Percentiles rank a stretch among this genome's conserved stretches.
Conservation (phyloP, 2,888 invertebrate genomes). For the Drosophila mulleri region DNA sequence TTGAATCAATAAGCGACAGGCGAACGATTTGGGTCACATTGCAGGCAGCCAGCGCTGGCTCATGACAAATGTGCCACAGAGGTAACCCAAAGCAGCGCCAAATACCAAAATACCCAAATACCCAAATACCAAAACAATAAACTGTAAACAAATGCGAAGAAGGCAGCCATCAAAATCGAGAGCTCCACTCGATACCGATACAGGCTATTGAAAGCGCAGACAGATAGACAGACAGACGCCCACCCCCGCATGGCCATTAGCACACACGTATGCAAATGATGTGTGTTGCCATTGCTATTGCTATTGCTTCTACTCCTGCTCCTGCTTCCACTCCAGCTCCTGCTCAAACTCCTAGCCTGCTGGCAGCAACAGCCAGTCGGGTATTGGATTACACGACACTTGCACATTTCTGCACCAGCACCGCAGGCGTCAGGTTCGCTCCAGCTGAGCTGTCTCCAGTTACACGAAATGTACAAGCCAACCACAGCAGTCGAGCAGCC, state of each 20-base stretch:
- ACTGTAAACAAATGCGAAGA: constrained; percentile 76
- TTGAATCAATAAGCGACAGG: constrained; percentile 85
- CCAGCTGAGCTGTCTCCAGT: constrained; percentile 24
- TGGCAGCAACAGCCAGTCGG: constrained; percentile 40
- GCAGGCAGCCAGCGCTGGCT: constrained; percentile 76
- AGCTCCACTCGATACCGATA: constrained; percentile 75
- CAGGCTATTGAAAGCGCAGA: constrained; percentile 47
- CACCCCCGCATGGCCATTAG: constrained; percentile 8
- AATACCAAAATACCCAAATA: constrained; percentile 69
- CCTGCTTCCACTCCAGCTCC: neutral
- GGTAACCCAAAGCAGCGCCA: constrained; percentile 73
- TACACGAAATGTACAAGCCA: constrained; percentile 37
- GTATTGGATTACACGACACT: constrained; percentile 79
- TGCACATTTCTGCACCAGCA: constrained; percentile 82
- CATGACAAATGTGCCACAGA: constrained; percentile 82
- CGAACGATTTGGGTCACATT: constrained; percentile 84
- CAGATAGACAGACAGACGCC: constrained; percentile 10
- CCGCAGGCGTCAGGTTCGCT: constrained; percentile 74
- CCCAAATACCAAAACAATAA: constrained; percentile 72
- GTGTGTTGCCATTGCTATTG: constrained; percentile 28
- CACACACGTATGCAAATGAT: constrained; percentile 58
- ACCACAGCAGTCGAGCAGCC: constrained; percentile 6
- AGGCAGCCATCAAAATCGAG: constrained; percentile 77
- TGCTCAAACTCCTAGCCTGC: neutral
- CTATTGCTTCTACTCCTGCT: constrained; percentile 14